Base-by-base conservation (phyloP, 2,888 invertebrate genomes). In the Rugalucina vietnamica region DNA sequence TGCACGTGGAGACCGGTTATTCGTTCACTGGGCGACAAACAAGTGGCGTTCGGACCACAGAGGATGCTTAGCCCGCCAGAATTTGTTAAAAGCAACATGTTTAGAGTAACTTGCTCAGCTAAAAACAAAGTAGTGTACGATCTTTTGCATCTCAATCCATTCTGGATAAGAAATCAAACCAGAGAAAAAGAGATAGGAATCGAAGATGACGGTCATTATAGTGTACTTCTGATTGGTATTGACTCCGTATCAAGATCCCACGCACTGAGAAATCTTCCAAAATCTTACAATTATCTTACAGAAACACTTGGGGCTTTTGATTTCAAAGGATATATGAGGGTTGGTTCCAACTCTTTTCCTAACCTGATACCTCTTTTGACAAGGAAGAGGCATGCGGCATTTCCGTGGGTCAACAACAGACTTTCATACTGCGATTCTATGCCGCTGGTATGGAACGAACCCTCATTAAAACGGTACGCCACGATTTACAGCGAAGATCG, bases 401-500 rank as follows among this genome's bases (percentile, higher is more conserved):
- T 79, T 24, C 69, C 57, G 0, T 65, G 73, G 37, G 70, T 36
- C n/a, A 82, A 81, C 54, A 49, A 88, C 8, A 37, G 76, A 27
- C 43, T 29, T 0, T 27, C 70, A 0, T 65, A 81, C 39, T 29
- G 84, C 5, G 89, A 91, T 29, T 50, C 84, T 21, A 36, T 73
- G 73, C 43, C 73, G 14, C 39, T 73, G 39, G 24, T 73, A 29
- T 73, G 73, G 73, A 39, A 73, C 27, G n/a, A 37, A 43, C 24
- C 37, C n/a, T 18, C 18, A 73, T 43, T 73, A 14, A 12, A 37
- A 49, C 37, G 43, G 12, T 43, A 73, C 34, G 43, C 29, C 18
- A 73, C n/a, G 3, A n/a, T 32, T 8, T 69, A 34, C 8, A 10
- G 21, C 29, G n/a, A 84, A 84, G n/a, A 98, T 93, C 96, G 97